Evolutionary conservation across 1,140 invertebrate species (phyloP), one percentile per base, ranked within the genome.

Genomic region (Myzus persicae): DNA sequence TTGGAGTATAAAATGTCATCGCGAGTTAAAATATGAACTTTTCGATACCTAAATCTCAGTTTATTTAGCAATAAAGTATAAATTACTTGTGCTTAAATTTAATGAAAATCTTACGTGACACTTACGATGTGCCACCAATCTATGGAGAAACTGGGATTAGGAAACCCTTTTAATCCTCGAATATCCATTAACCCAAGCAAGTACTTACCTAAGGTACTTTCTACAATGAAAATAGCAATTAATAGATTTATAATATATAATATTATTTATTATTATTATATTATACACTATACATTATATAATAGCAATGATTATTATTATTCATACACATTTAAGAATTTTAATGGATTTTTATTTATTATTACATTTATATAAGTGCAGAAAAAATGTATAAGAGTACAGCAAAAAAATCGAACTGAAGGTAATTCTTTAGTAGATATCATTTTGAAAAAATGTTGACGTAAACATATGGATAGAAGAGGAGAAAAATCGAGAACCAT

Each of bases 401-500:
- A 90, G 54, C n/a, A 46, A 7, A 54, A n/a, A 38, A 40, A 38
- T 59, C 31, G 5, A 90, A 90, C 36, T 22, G 2, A 51, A 87
- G 44, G 44, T 31, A 88, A 88, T 88, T 40, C 36, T 54, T 90
- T 59, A 40, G 36, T 40, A 26, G 48, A 89, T 54, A 54, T 26
- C 2, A 54, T 54, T 88, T 48, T 90, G 6, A 44, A 81, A 44
- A 81, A 92, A 38, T 20, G 44, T 84, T 82, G 76, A 92, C 31
- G n/a, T 81, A 48, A 84, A 82, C 42, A 18, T 82, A 82, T 82
- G 44, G 46, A 36, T 42, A 11, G 4, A 54, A 85, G 84, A 54
- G 24, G 0, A 84, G 26, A 85, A 85, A 85, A 93, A 93, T 84
- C 0, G 90, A 48, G n/a, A 92, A 92, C 18, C 38, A 91, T 91